Percentiles rank a stretch among this genome's conserved stretches.
These are phyloP conservation scores for Mionectes macconnelli DNA, from an alignment of 2,113 vertebrate genomes.

Conservation along the genomic window DNA sequence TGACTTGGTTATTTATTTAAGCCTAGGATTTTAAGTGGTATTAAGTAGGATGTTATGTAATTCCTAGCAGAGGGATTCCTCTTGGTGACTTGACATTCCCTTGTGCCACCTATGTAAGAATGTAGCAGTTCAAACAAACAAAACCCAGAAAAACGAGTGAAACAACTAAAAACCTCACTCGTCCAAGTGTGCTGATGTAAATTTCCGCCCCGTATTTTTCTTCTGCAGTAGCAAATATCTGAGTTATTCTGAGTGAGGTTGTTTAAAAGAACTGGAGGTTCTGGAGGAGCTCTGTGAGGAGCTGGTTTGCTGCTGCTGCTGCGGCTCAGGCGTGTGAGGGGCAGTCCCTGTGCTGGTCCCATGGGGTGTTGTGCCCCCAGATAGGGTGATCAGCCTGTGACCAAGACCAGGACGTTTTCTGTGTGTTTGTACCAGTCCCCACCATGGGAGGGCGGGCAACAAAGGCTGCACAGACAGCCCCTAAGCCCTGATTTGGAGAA, in stretches of 20 bases:
- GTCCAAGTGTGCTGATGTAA: neutral
- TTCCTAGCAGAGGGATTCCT: neutral
- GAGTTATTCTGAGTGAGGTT: neutral
- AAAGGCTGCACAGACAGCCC: neutral
- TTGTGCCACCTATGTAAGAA: neutral
- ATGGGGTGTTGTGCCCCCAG: accelerated
- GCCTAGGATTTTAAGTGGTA: neutral
- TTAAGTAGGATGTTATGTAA: neutral
- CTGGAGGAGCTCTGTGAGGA: neutral
- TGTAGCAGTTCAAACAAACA: no score
- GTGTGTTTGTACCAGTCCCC: accelerated
- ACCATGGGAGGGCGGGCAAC: no score
- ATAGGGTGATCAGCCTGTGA: accelerated
- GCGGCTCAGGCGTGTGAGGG: no score
- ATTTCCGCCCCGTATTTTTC: neutral
- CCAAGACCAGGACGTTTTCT: accelerated
- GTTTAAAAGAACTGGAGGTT: neutral
- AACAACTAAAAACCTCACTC: neutral
- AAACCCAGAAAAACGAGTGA: neutral
- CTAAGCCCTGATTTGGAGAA: no score
- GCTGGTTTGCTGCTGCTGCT: neutral
- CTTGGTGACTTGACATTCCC: neutral
- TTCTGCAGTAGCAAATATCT: neutral
- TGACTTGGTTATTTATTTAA: neutral
- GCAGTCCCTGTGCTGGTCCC: neutral